phyloP scores from a whole-genome alignment of 2,888 invertebrate genomes.

The Hemaris fuciformis region DNA sequence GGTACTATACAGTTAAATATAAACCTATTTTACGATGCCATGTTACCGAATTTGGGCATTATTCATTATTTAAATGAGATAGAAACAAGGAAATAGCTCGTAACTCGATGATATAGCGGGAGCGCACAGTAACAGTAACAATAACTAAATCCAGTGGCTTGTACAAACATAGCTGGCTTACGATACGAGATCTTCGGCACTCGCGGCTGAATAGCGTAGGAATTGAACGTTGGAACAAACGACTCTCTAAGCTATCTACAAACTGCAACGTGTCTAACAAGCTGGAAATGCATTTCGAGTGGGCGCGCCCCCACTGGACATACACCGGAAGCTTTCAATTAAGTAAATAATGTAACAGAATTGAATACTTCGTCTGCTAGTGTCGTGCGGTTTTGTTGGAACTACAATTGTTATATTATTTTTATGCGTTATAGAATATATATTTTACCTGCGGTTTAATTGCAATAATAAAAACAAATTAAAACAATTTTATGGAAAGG shows the following conservation, averaged over 20 bases:
- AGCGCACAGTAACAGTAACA: neutral
- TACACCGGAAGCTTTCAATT: neutral
- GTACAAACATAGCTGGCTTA: neutral
- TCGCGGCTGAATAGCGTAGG: neutral
- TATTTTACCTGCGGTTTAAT: no score
- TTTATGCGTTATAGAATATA: no score
- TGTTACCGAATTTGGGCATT: neutral
- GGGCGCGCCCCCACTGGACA: neutral
- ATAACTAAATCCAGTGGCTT: conserved; percentile 4
- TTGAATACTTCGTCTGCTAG: no score
- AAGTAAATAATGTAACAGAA: neutral
- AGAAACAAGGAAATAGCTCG: neutral
- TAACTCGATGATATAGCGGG: neutral
- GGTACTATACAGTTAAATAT: neutral
- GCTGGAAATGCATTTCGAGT: neutral
- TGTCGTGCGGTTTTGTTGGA: neutral
- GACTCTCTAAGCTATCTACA: neutral
- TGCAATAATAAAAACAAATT: no score
- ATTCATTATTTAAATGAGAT: neutral
- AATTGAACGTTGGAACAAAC: neutral
- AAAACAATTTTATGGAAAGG: no score
- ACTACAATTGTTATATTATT: neutral
- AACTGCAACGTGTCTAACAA: neutral
- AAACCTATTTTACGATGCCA: neutral
- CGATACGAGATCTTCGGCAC: neutral